A percentile compares a stretch with the other conserved stretches of the same genome.
phyloP scores from a whole-genome alignment of 2,797 vertebrate species.

The Antrozous pallidus region DNA sequence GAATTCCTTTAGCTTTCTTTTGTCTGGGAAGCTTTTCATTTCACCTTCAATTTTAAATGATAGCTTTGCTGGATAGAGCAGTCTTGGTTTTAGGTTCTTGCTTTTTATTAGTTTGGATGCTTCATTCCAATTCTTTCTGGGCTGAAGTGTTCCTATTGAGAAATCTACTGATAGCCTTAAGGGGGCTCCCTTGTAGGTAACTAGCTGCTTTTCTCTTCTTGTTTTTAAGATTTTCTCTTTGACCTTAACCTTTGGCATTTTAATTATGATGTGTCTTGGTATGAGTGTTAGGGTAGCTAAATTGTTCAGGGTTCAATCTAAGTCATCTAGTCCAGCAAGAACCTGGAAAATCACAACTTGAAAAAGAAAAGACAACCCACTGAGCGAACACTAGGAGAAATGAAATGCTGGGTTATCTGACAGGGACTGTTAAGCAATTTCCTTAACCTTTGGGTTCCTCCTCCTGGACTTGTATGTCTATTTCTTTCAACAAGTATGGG shows the following conservation, averaged over 20 bases:
- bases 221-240: not conserved
- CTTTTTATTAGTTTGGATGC: not conserved
- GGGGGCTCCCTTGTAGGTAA: not conserved
- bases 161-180: not conserved
- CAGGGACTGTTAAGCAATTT: not conserved
- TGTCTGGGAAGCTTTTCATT: not conserved
- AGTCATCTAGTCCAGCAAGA: not conserved
- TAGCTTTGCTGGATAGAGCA: not conserved
- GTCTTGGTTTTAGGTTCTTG: no score
- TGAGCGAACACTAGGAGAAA: not conserved
- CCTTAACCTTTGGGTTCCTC: not conserved
- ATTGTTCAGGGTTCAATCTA: not conserved
- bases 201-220: not conserved
- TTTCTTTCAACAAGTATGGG: not conserved
- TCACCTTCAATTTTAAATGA: not conserved
- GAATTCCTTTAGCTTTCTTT: no score
- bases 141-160: not conserved
- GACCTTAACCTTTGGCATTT: not conserved
- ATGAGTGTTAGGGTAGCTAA: not conserved
- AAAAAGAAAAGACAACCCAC: not conserved
- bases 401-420: not conserved
- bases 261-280: not conserved
- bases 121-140: not conserved
- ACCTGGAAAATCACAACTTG: not conserved
- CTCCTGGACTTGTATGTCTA: not conserved